Base-by-base conservation (phyloP, 2,888 invertebrate genomes). In the Eupithecia pulchellata region DNA sequence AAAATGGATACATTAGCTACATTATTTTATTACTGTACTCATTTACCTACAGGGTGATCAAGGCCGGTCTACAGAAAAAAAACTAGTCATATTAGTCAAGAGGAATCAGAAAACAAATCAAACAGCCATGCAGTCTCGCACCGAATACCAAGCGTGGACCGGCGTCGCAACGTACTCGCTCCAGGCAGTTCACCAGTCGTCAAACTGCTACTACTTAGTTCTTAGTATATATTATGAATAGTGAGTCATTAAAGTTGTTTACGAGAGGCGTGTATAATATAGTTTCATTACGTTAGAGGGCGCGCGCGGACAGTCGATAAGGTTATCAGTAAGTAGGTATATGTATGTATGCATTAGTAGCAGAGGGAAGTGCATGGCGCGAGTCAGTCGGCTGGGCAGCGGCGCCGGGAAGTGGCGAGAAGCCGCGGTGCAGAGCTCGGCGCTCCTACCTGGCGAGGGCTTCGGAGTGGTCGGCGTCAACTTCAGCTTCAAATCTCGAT, bases 401-500 rank as follows among this genome's bases (percentile, higher is more conserved):
- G 47, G 47, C n/a, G 42, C 42, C 1, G 72, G 65, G 52, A 34
- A 61, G 25, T 20, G 57, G 71, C 76, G 70, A 65, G 79, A 77
- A 77, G 79, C 76, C 69, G 64, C 64, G 57, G 79, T 78, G 75
- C 78, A 75, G 75, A 32, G 14, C 85, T 81, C 82, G 84, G 81
- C 83, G 80, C 83, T 88, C 94, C 95, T 96, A 97, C 96, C 96
- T 96, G 95, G 93, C 89, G 95, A 93, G 89, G 94, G 92, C 92
- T 93, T 95, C 90, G 94, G 94, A 89, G 95, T 95, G 88, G 97
- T 95, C 89, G 94, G 94, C 89, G 95, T 95, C 89, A 97, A 95
- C 90, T 95, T 95, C 89, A 97, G 96, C 88, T 93, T 95, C 92
- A 97, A 95, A 85, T 95, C 94, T 86, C 92, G 95, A 95, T 97